Conservation (phyloP, 1,140 invertebrate genomes). For the Maconellicoccus hirsutus region DNA sequence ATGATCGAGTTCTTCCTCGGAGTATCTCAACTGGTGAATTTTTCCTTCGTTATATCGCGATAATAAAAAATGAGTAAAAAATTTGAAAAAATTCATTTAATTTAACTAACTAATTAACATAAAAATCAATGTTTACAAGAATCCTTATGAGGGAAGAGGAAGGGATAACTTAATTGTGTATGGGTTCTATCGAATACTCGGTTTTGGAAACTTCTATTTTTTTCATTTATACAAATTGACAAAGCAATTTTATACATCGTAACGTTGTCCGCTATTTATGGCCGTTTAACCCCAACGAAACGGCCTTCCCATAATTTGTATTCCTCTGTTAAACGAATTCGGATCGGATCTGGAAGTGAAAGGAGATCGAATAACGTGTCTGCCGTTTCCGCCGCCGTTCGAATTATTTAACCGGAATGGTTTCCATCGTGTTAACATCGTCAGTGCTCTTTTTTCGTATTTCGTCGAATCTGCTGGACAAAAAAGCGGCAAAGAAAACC, state of each 20-base stretch:
- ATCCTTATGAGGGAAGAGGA: too few relatives aligned
- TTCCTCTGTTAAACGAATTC: slow-evolving; percentile 4
- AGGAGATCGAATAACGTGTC: slow-evolving; percentile 25
- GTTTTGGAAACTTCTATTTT: too few relatives aligned
- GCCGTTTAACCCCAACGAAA: slow-evolving; percentile 14
- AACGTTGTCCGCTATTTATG: background rate
- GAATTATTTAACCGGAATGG: slow-evolving; percentile 26
- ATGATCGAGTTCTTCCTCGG: too few relatives aligned
- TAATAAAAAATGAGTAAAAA: too few relatives aligned
- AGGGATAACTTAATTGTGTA: too few relatives aligned
- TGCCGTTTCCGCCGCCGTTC: slow-evolving; percentile 17
- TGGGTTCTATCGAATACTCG: too few relatives aligned
- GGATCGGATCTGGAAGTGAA: slow-evolving; percentile 23
- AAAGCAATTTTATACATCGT: background rate
- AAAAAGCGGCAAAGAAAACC: too few relatives aligned
- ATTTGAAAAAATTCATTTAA: too few relatives aligned
- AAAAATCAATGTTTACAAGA: too few relatives aligned
- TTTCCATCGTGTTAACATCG: slow-evolving; percentile 29
- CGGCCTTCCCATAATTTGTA: slow-evolving; percentile 12
- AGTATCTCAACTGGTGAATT: too few relatives aligned
- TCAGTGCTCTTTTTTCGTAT: slow-evolving; percentile 28
- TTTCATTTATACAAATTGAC: background rate
- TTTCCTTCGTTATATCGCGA: too few relatives aligned
- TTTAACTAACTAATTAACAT: too few relatives aligned
- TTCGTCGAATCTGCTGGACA: background rate